Percentiles rank a stretch among this genome's conserved stretches.
phyloP scores from a whole-genome alignment of 2,888 invertebrate genomes.

The Morpho deidamia region DNA sequence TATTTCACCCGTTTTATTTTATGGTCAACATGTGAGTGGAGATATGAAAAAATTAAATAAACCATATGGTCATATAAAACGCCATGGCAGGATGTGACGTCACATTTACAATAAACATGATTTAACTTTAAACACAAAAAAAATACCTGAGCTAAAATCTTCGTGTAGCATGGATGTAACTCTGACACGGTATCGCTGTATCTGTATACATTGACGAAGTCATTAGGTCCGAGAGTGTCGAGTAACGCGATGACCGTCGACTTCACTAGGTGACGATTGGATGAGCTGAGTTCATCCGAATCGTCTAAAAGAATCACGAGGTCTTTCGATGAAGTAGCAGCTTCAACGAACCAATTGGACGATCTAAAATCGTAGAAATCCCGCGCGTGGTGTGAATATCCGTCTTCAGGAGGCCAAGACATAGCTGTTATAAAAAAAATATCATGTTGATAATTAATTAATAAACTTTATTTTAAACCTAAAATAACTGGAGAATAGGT shows the following conservation, averaged over 20 bases:
- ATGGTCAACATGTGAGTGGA: too few species aligned
- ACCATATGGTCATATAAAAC: too few species aligned
- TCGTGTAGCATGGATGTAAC: conserved; percentile 93
- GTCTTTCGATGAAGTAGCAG: conserved; percentile 98
- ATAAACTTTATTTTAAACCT: too few species aligned
- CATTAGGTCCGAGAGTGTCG: conserved; percentile 97
- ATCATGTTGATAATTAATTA: conserved; percentile 5
- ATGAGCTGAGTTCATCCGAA: conserved; percentile 92
- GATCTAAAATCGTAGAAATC: conserved; percentile 96
- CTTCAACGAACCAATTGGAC: conserved; percentile 97
- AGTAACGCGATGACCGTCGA: conserved; percentile 93
- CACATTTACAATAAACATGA: too few species aligned
- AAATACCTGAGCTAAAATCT: conserved; percentile 89
- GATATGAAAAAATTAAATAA: too few species aligned
- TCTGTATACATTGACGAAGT: conserved; percentile 96
- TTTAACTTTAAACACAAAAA: neutral
- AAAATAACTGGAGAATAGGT: too few species aligned
- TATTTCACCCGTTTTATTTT: neutral
- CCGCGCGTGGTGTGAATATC: conserved; percentile 86
- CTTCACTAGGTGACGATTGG: conserved; percentile 90
- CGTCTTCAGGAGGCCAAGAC: conserved; percentile 90
- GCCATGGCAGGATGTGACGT: too few species aligned
- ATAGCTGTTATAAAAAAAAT: conserved; percentile 67
- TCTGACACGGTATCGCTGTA: conserved; percentile 92
- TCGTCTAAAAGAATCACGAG: conserved; percentile 95